These are phyloP conservation scores for Melanotaenia pygmaea DNA, from an alignment of 2,797 vertebrate genomes.

Conservation along the genomic window DNA sequence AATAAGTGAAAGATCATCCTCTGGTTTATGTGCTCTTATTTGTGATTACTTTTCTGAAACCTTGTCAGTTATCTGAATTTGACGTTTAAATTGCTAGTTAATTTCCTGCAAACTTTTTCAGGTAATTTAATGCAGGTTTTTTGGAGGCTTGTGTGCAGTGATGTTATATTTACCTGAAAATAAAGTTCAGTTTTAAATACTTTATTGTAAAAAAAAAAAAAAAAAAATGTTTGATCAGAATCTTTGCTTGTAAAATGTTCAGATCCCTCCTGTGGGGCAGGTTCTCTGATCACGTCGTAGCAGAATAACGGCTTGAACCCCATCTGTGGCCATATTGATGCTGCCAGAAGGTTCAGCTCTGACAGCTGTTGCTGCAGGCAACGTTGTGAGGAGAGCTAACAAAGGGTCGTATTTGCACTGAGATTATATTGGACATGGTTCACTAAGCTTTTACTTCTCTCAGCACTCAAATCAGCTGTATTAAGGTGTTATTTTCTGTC, in stretches of 20 bases:
- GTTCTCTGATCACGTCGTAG: conserved; percentile 23
- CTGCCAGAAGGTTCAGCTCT: conserved; percentile 54
- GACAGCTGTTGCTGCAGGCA: conserved; percentile 47
- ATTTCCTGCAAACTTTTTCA: conserved; percentile 40
- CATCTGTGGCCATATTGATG: conserved; percentile 31
- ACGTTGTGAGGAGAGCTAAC: conserved; percentile 16
- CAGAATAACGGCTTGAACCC: conserved; percentile 29
- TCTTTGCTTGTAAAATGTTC: background rate
- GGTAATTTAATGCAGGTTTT: conserved; percentile 31
- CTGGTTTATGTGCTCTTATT: conserved; percentile 46
- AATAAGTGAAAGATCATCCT: conserved; percentile 56
- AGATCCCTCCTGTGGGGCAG: conserved; percentile 9
- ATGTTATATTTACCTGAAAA: background rate
- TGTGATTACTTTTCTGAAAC: conserved; percentile 60
- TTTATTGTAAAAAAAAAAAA: background rate
- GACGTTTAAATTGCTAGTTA: conserved; percentile 47
- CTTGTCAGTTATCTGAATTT: conserved; percentile 6
- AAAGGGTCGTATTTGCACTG: conserved; percentile 14
- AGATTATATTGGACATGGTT: conserved; percentile 11
- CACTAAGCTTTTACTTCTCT: conserved; percentile 13
- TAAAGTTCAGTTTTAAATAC: background rate
- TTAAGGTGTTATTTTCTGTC: conserved; percentile 9
- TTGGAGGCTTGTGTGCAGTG: conserved; percentile 19
- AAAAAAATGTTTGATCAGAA: background rate
- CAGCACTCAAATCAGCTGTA: background rate